These are phyloP conservation scores for Mythimna pallens DNA, from an alignment of 2,888 invertebrate species.

Conservation along the genomic window DNA sequence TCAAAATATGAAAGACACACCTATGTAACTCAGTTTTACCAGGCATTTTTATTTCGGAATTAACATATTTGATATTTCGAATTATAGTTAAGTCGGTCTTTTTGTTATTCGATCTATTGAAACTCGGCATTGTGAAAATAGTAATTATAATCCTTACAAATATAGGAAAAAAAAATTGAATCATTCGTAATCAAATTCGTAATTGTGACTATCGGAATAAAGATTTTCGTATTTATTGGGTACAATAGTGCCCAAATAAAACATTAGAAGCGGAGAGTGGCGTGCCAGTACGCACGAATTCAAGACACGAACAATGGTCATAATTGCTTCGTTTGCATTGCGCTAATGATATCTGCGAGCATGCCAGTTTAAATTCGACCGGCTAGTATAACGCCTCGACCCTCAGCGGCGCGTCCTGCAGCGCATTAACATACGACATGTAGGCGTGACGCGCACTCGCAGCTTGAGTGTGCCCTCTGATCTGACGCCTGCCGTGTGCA, in stretches of 20 bases:
- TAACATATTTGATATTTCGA: no score
- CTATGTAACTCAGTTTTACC: no score
- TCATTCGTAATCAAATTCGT: no score
- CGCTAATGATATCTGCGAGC: not conserved
- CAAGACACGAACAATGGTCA: not conserved
- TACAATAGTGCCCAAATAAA: no score
- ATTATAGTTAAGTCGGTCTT: no score
- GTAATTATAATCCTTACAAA: no score
- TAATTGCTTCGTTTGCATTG: conserved; percentile 2
- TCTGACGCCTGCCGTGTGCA: not conserved
- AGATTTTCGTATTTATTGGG: no score
- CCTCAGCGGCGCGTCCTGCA: not conserved
- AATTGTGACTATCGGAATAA: no score
- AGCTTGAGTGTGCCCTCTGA: not conserved
- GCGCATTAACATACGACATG: not conserved
- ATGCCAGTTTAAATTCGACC: not conserved
- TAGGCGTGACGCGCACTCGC: not conserved
- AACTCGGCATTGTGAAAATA: no score
- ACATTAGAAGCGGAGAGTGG: not conserved
- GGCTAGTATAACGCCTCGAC: not conserved
- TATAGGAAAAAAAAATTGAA: no score
- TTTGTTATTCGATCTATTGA: no score
- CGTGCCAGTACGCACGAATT: not conserved
- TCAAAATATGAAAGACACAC: no score
- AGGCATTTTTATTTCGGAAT: not conserved